These are phyloP conservation scores for Cryptocheilus praepositus DNA, from an alignment of 2,888 invertebrate species.

Conservation along the genomic window DNA sequence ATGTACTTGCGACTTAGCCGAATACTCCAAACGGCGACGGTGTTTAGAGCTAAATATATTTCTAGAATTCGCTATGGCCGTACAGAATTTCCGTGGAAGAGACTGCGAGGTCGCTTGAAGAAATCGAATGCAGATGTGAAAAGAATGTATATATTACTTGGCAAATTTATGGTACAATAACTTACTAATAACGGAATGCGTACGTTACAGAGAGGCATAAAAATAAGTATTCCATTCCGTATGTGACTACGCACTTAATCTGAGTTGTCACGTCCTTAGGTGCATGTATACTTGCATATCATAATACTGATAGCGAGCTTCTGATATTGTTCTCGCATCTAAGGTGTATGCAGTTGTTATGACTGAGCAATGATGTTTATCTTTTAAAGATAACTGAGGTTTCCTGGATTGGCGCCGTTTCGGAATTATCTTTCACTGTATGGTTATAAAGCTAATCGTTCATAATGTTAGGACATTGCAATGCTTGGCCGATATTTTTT, in stretches of 20 bases:
- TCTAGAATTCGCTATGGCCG: no score
- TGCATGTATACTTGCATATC: slow-evolving; percentile 14
- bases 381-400: no score
- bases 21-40: no score
- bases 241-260: slow-evolving; percentile 19
- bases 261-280: slow-evolving; percentile 18
- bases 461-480: background rate
- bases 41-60: no score
- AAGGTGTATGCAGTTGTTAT: slow-evolving; percentile 11
- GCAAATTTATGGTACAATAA: slow-evolving; percentile 2
- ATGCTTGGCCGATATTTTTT: slow-evolving; percentile 1
- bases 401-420: background rate
- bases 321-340: slow-evolving; percentile 7
- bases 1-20: no score
- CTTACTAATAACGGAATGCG: background rate
- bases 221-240: slow-evolving; percentile 21
- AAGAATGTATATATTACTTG: slow-evolving; percentile 1
- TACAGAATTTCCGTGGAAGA: no score
- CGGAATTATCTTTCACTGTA: background rate
- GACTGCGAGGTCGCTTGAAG: no score
- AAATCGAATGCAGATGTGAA: background rate
- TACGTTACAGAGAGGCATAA: slow-evolving; percentile 13
- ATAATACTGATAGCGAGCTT: slow-evolving; percentile 24
- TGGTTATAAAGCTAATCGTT: background rate
- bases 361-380: slow-evolving; percentile 26